A percentile compares a stretch with the other conserved stretches of the same genome.
phyloP scores from a whole-genome alignment of 2,888 invertebrate species.

The Physocephala rufipes region DNA sequence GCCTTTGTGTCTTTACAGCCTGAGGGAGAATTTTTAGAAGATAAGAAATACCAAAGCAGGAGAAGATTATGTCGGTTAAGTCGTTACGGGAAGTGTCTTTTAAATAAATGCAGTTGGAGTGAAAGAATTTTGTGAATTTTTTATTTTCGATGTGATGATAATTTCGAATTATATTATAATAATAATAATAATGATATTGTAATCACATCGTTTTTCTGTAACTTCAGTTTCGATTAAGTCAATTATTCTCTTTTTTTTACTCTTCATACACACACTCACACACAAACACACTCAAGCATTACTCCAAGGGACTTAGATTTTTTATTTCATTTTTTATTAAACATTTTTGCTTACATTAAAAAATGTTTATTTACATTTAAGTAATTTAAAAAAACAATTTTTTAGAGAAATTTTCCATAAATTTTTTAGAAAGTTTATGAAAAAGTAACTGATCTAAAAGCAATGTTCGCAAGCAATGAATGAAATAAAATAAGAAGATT shows the following conservation, averaged over 20 bases:
- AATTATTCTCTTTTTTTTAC: not conserved
- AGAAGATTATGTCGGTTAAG: not conserved
- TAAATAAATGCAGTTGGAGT: no score
- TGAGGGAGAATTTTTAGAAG: no score
- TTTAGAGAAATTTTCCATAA: no score
- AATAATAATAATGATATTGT: no score
- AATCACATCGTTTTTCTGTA: no score
- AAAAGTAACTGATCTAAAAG: no score
- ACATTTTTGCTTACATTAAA: not conserved
- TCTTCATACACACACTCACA: constrained; percentile 44
- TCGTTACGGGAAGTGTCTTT: not conserved
- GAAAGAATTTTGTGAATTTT: not conserved
- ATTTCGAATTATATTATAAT: no score
- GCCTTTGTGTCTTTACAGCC: not conserved
- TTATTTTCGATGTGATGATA: no score
- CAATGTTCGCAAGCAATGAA: no score
- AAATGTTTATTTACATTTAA: not conserved
- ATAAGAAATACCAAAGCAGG: not conserved
- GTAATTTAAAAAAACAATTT: no score
- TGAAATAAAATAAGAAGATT: no score
- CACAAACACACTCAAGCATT: not conserved
- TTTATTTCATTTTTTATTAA: not conserved
- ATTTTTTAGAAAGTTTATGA: no score
- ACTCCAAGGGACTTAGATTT: not conserved
- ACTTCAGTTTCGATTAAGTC: not conserved